Conservation (phyloP, 2,888 invertebrate genomes). For the Selenia dentaria region DNA sequence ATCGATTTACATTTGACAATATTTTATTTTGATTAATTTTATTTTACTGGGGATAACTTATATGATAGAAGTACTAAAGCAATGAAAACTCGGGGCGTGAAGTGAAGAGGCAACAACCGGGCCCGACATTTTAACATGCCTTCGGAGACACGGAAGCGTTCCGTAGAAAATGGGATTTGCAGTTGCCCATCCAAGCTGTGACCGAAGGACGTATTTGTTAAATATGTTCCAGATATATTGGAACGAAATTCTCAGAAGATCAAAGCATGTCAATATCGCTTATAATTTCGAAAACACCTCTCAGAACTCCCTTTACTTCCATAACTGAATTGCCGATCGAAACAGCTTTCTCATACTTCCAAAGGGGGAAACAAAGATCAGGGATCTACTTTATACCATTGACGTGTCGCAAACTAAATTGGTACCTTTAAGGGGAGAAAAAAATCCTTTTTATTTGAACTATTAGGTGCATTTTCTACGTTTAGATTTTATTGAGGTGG, state of each 20-base stretch:
- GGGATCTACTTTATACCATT: slow-evolving; percentile 62
- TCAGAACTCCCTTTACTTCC: slow-evolving; percentile 8
- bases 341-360: slow-evolving; percentile 54
- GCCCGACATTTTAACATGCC: too few species aligned
- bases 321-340: slow-evolving; percentile 44
- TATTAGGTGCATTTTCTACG: slow-evolving; percentile 45
- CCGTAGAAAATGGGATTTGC: too few species aligned
- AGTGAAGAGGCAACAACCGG: too few species aligned
- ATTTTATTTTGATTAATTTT: too few species aligned
- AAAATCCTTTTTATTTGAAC: slow-evolving; percentile 68
- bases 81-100: too few species aligned
- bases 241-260: background rate
- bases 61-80: too few species aligned
- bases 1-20: too few species aligned
- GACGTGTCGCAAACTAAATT: slow-evolving; percentile 76
- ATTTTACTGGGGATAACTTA: too few species aligned
- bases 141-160: too few species aligned
- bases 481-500: slow-evolving; percentile 30
- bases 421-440: slow-evolving; percentile 60
- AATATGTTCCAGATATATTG: too few species aligned
- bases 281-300: slow-evolving; percentile 6
- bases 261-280: slow-evolving; percentile 9
- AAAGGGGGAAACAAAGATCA: slow-evolving; percentile 63
- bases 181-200: too few species aligned
- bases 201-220: too few species aligned